Conservation (phyloP, 2,113 vertebrate species). For the Sapayoa aenigma region DNA sequence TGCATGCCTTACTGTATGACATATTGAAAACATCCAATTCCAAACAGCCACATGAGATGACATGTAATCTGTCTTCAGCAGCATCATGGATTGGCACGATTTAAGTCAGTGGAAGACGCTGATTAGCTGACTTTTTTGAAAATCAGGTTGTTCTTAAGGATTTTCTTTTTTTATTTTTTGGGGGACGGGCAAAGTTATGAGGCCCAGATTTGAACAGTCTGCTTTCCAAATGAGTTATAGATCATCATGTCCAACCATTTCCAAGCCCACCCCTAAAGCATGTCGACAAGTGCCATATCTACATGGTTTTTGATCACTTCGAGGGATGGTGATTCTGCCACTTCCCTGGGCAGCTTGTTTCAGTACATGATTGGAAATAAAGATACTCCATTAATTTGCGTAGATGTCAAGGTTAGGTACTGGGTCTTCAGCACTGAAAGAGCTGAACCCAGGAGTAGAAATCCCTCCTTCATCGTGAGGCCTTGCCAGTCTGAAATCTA, state of each 20-base stretch:
- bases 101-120: not conserved
- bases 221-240: not conserved
- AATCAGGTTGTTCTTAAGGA: not conserved
- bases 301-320: not conserved
- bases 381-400: not conserved
- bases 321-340: not conserved
- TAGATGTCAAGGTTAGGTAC: not conserved
- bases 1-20: not conserved
- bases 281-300: not conserved
- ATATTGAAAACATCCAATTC: not conserved
- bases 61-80: not conserved
- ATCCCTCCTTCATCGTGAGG: not conserved
- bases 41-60: not conserved
- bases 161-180: not conserved
- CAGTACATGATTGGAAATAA: not conserved
- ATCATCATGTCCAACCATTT: not conserved
- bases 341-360: not conserved
- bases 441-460: constrained; percentile 4
- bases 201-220: not conserved
- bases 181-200: not conserved
- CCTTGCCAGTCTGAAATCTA: not conserved
- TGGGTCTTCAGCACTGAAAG: not conserved
- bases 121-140: not conserved
- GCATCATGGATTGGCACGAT: not conserved
- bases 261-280: not conserved